Conservation (phyloP, 1,140 invertebrate species). For the Cherax quadricarinatus region DNA sequence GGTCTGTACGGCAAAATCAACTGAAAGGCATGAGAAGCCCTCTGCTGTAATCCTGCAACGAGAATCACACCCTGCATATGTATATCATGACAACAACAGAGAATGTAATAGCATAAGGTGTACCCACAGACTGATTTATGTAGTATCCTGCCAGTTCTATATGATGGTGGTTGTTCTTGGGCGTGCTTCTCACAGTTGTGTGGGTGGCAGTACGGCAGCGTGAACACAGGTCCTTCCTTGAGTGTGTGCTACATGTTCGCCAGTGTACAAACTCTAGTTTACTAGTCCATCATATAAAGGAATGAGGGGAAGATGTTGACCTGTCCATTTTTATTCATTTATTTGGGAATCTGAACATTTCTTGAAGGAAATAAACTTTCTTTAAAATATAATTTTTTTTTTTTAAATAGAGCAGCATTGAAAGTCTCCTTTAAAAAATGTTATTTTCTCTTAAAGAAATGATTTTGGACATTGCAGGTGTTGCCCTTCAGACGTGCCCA, state of each 20-base stretch:
- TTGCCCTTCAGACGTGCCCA: conserved; percentile 53
- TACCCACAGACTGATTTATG: conserved; percentile 18
- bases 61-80: conserved; percentile 58
- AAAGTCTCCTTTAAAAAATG: background rate
- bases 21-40: conserved; percentile 44
- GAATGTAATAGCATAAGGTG: background rate
- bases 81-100: conserved; percentile 33
- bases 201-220: conserved; percentile 51
- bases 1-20: conserved; percentile 60
- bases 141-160: conserved; percentile 50
- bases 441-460: conserved; percentile 24
- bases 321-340: conserved; percentile 50
- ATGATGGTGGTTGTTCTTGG: conserved; percentile 32
- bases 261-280: conserved; percentile 66
- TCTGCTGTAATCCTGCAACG: conserved; percentile 56
- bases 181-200: conserved; percentile 57
- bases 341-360: background rate
- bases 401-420: background rate
- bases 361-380: background rate
- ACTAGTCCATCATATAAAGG: conserved; percentile 65
- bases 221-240: conserved; percentile 65
- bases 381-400: background rate
- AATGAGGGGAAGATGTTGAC: conserved; percentile 15
- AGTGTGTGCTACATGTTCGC: conserved; percentile 67
- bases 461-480: conserved; percentile 35